These are phyloP conservation scores for Rapana venosa DNA, from an alignment of 2,888 invertebrate species.

Conservation along the genomic window DNA sequence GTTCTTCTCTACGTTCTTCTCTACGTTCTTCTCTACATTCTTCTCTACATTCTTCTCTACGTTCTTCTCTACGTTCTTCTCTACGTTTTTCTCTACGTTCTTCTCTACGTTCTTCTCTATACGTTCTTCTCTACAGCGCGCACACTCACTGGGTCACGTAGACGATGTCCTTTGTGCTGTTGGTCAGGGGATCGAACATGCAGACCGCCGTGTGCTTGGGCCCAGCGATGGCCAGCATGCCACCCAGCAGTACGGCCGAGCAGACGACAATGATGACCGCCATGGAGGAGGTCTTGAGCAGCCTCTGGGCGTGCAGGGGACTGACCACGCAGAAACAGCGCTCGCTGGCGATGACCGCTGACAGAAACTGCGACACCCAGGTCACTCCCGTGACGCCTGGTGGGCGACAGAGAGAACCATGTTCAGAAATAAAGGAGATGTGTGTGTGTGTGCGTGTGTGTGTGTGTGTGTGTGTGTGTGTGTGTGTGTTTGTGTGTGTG, in stretches of 20 bases:
- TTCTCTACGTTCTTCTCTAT: no score
- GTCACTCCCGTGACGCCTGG: neutral
- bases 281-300: neutral
- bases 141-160: neutral
- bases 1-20: no score
- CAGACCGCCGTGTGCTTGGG: neutral
- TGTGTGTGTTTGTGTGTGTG: no score
- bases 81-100: no score
- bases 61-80: no score
- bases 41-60: no score
- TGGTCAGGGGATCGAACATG: neutral
- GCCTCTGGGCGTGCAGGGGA: neutral
- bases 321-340: neutral
- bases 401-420: neutral
- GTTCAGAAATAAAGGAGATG: no score
- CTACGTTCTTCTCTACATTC: no score
- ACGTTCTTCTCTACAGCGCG: no score
- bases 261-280: neutral
- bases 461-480: no score
- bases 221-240: neutral
- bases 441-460: no score
- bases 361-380: neutral
- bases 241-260: neutral
- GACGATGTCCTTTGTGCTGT: neutral
- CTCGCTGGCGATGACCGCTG: neutral